Evolutionary conservation across 2,113 vertebrate genomes (phyloP).

Genomic region (Synchiropus splendidus): DNA sequence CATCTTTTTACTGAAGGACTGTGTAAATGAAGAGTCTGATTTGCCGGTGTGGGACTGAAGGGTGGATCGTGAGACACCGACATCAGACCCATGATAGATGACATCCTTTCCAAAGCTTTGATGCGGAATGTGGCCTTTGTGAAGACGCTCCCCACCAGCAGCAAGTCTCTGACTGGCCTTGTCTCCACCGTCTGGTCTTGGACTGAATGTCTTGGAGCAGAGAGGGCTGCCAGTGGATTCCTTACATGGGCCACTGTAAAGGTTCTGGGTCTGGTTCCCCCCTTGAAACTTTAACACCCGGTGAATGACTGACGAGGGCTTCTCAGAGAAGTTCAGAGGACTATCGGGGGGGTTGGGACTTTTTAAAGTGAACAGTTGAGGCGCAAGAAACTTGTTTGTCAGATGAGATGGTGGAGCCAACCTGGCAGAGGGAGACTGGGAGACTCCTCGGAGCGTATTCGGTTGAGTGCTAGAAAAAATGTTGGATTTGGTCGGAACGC

Average conservation of each 20-base stretch:
- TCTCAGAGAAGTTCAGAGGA: slow-evolving; percentile 52
- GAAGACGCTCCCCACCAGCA: slow-evolving; percentile 8
- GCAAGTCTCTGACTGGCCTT: slow-evolving; percentile 27
- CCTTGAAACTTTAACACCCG: slow-evolving; percentile 61
- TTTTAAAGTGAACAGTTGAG: slow-evolving; percentile 43
- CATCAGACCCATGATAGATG: slow-evolving; percentile 1
- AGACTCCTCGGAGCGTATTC: slow-evolving; percentile 20
- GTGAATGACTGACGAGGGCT: slow-evolving; percentile 55
- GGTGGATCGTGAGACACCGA: slow-evolving; percentile 4
- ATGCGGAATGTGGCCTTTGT: slow-evolving; percentile 27
- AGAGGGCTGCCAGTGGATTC: slow-evolving; percentile 34
- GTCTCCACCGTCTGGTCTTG: slow-evolving; percentile 28
- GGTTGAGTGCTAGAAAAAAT: slow-evolving; percentile 35
- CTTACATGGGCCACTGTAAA: slow-evolving; percentile 53
- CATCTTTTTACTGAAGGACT: slow-evolving; percentile 42
- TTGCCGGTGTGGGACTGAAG: slow-evolving; percentile 34
- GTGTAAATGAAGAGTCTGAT: slow-evolving; percentile 35
- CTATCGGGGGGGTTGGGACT: slow-evolving; percentile 44
- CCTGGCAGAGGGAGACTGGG: slow-evolving; percentile 43
- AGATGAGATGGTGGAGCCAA: slow-evolving; percentile 40
- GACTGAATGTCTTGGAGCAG: slow-evolving; percentile 15
- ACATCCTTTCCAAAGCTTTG: slow-evolving; percentile 42
- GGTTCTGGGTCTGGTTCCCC: slow-evolving; percentile 47
- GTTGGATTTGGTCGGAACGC: slow-evolving; percentile 47
- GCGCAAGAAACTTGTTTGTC: slow-evolving; percentile 41